These are phyloP conservation scores for Callospermophilus lateralis DNA, from an alignment of 2,113 vertebrate species.

Conservation along the genomic window DNA sequence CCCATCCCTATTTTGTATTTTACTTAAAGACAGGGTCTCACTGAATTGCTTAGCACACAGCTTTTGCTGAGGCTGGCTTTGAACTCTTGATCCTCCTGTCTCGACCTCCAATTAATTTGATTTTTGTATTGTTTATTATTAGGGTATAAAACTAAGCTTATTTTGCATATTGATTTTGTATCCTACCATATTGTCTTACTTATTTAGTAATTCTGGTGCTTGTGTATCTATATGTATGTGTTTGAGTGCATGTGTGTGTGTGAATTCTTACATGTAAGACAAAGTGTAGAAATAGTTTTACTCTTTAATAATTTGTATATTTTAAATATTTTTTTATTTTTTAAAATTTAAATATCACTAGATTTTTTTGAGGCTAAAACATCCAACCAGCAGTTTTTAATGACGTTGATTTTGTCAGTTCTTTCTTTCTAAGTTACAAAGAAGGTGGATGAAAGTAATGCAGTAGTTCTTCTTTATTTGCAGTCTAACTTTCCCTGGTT, in stretches of 20 bases:
- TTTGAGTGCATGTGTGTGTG: not conserved
- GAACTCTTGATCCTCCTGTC: too few species aligned
- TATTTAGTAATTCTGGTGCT: not conserved
- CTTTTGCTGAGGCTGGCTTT: too few species aligned
- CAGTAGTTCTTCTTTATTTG: too few species aligned
- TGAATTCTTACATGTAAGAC: not conserved
- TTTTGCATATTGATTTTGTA: not conserved
- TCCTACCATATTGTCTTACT: not conserved
- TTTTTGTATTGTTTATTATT: conserved; percentile 11
- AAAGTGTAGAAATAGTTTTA: not conserved
- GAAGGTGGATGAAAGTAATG: not conserved
- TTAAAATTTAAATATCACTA: not conserved
- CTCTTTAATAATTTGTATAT: not conserved
- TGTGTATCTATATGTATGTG: too few species aligned
- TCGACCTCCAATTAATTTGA: not conserved
- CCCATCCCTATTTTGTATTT: too few species aligned
- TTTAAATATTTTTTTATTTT: conserved; percentile 2
- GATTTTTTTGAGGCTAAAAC: not conserved
- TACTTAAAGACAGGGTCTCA: too few species aligned
- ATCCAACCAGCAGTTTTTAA: not conserved
- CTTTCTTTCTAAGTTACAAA: not conserved
- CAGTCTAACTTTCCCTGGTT: too few species aligned
- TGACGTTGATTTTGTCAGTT: not conserved
- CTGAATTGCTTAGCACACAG: too few species aligned
- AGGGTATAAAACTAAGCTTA: not conserved